These are phyloP conservation scores for Trichonephila clavata DNA, from an alignment of 1,140 invertebrate genomes.

Conservation along the genomic window DNA sequence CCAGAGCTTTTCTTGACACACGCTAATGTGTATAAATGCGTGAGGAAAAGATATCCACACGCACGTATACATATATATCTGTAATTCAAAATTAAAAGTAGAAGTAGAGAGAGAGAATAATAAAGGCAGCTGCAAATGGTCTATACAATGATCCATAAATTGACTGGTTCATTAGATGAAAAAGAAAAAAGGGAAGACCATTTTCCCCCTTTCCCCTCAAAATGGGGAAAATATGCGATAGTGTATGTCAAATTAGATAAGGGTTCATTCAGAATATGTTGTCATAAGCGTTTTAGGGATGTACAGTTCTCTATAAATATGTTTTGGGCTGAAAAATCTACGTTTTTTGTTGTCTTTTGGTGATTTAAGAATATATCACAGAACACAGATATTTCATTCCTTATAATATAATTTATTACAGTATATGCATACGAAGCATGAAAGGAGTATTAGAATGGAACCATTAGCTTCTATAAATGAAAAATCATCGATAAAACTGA, in stretches of 20 bases:
- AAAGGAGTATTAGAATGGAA: neutral
- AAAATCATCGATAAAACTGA: too few species aligned
- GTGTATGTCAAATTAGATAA: neutral
- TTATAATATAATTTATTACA: neutral
- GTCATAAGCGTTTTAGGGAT: neutral
- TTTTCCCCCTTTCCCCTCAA: neutral
- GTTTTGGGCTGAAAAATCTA: neutral
- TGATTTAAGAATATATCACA: neutral
- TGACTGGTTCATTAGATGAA: neutral
- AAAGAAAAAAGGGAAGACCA: neutral
- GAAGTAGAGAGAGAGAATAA: neutral
- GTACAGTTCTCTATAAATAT: neutral
- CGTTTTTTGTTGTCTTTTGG: neutral
- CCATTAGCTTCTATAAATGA: too few species aligned
- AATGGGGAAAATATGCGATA: neutral
- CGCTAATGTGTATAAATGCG: conserved; percentile 10
- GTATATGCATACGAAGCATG: neutral
- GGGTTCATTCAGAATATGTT: neutral
- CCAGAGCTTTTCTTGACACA: neutral
- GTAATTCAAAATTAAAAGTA: neutral
- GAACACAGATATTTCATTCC: neutral
- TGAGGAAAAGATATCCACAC: neutral
- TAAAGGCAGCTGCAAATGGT: neutral
- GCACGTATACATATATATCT: neutral
- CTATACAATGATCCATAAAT: neutral